Conservation (phyloP, 2,888 invertebrate genomes). For the Nomada flava region DNA sequence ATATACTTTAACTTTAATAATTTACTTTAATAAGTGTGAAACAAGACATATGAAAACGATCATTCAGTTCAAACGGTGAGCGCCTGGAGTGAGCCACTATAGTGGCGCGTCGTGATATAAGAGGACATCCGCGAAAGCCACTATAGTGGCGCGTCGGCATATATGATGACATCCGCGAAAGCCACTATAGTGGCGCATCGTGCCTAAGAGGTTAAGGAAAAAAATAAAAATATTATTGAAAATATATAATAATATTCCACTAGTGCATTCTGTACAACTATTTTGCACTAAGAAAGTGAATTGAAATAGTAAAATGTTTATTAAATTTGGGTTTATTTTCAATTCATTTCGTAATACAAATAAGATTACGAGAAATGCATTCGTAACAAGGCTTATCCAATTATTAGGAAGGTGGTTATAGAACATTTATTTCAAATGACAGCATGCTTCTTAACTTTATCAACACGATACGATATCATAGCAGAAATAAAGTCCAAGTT, state of each 20-base stretch:
- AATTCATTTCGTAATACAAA: constrained; percentile 17
- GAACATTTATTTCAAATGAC: constrained; percentile 48
- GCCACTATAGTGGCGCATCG: too few relatives aligned
- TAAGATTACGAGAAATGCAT: constrained; percentile 15
- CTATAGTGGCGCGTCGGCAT: too few relatives aligned
- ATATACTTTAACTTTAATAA: too few relatives aligned
- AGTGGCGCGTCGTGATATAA: too few relatives aligned
- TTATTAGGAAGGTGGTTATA: constrained; percentile 39
- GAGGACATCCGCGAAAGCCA: too few relatives aligned
- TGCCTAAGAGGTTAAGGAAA: too few relatives aligned
- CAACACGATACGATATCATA: neutral
- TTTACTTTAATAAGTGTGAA: too few relatives aligned
- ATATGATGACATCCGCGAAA: too few relatives aligned
- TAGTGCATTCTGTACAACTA: neutral
- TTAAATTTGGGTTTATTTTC: neutral
- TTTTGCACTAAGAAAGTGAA: constrained; percentile 4
- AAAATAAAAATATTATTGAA: neutral
- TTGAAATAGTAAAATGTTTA: neutral
- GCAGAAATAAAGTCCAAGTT: constrained; percentile 1
- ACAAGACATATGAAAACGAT: too few relatives aligned
- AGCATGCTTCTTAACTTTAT: constrained; percentile 23
- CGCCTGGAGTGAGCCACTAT: too few relatives aligned
- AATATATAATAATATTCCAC: neutral
- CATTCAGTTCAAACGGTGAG: too few relatives aligned
- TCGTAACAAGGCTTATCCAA: constrained; percentile 18